These are phyloP conservation scores for Phoeniculus purpureus DNA, from an alignment of 2,797 vertebrate species.

Conservation along the genomic window DNA sequence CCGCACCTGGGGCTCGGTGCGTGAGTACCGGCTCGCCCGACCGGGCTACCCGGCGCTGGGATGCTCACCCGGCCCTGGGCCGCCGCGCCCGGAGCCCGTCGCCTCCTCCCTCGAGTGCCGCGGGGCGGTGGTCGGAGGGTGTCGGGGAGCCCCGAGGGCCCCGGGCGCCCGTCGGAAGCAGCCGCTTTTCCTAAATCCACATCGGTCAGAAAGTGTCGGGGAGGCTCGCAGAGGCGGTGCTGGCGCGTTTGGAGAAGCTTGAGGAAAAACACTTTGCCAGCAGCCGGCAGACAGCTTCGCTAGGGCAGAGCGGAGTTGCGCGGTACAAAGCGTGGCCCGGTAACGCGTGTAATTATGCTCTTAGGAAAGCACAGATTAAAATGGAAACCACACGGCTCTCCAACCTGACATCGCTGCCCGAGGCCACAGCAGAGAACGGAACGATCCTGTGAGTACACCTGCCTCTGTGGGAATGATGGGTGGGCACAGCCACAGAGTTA, in stretches of 20 bases:
- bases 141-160: neutral
- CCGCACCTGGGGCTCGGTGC: neutral
- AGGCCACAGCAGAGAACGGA: neutral
- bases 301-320: neutral
- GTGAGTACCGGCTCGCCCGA: too few relatives aligned
- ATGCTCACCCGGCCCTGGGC: too few relatives aligned
- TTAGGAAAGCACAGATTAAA: slow-evolving; percentile 7
- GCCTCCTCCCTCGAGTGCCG: too few relatives aligned
- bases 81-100: neutral
- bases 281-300: neutral
- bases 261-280: neutral
- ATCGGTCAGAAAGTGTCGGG: accelerated
- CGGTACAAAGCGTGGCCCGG: neutral
- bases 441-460: neutral
- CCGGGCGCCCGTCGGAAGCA: too few relatives aligned
- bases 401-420: neutral
- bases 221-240: neutral
- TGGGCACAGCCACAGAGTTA: neutral
- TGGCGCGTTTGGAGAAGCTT: neutral
- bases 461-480: neutral
- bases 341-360: neutral
- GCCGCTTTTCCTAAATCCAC: neutral
- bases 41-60: too few relatives aligned
- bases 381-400: neutral
- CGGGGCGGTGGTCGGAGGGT: neutral